phyloP scores from a whole-genome alignment of 1,140 invertebrate species.

The Euura saliciscinereae region DNA sequence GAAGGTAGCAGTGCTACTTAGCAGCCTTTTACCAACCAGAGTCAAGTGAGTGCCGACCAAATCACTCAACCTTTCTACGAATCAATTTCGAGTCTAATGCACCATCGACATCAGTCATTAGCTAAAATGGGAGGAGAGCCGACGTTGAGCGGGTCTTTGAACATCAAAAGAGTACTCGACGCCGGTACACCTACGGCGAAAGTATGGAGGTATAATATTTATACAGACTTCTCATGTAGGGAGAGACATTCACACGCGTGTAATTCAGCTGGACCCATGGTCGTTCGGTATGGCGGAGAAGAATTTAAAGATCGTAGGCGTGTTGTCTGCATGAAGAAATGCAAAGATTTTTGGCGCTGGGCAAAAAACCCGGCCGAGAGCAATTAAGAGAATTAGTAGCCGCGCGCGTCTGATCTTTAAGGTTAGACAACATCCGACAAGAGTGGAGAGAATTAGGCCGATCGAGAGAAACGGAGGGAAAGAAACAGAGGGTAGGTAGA shows the following conservation, averaged over 20 bases:
- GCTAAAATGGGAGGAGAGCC: not conserved
- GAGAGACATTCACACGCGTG: not conserved
- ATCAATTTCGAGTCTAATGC: not conserved
- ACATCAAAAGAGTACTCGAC: not conserved
- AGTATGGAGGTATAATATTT: not conserved
- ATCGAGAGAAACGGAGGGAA: not conserved
- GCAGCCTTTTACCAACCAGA: no score
- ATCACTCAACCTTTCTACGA: no score
- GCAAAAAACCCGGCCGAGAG: not conserved
- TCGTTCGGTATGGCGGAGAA: not conserved
- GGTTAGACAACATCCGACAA: not conserved
- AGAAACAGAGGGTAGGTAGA: not conserved
- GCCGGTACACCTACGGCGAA: no score
- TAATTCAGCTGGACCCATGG: not conserved
- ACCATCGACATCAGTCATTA: not conserved
- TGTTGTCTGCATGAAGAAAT: not conserved
- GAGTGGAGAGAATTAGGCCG: not conserved
- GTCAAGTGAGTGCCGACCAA: no score
- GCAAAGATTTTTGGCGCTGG: not conserved
- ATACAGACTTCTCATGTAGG: not conserved
- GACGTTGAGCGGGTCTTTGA: not conserved
- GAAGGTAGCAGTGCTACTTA: no score
- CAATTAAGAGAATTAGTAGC: slow-evolving; percentile 7
- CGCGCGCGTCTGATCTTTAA: not conserved
- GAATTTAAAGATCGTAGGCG: slow-evolving; percentile 3